Evolutionary conservation across 2,888 invertebrate species (phyloP).

Genomic region (Himalopsyche anomala): DNA sequence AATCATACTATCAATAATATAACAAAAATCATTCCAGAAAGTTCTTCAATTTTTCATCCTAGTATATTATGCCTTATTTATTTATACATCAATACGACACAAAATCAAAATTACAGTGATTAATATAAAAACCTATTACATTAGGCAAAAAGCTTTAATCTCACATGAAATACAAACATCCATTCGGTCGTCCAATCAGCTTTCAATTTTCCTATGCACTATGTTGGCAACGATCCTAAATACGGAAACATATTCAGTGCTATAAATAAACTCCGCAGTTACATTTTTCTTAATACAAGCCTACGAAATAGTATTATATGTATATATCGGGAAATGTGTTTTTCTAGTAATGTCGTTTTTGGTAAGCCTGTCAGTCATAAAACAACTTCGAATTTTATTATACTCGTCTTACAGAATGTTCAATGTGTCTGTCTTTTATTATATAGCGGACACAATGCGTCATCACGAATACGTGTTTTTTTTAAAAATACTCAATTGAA

Average conservation of each 20-base stretch:
- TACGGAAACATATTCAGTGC: background rate
- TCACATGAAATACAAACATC: background rate
- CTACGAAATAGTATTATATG: background rate
- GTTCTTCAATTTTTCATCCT: no score
- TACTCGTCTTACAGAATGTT: background rate
- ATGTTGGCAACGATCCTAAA: background rate
- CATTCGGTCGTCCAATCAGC: constrained; percentile 6
- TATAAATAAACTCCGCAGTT: background rate
- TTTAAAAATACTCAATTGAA: background rate
- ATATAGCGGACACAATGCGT: background rate
- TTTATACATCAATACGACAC: no score
- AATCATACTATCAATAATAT: no score
- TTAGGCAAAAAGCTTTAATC: constrained; percentile 14
- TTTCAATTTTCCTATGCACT: background rate
- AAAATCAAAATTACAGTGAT: background rate
- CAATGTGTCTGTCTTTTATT: background rate
- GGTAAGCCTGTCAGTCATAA: background rate
- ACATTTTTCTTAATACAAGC: background rate
- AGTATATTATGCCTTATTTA: no score
- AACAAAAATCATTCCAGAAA: no score
- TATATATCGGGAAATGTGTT: background rate
- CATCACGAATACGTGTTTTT: no score
- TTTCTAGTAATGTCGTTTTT: background rate
- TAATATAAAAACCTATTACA: background rate
- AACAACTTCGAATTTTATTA: background rate